Percentiles rank a stretch among this genome's conserved stretches.
Conservation (phyloP, 1,140 invertebrate genomes). For the Macrotrachela quadricornifera region DNA sequence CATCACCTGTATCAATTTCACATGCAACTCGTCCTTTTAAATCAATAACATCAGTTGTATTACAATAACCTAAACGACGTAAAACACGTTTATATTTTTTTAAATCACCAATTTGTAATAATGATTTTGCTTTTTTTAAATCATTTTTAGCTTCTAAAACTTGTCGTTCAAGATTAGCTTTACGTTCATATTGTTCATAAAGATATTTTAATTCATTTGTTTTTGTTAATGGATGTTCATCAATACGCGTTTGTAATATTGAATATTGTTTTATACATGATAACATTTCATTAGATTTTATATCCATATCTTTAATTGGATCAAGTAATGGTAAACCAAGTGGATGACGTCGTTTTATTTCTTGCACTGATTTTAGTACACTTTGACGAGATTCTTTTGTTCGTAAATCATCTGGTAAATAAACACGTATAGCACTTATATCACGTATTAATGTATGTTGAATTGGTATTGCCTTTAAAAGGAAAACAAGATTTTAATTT, state of each 20-base stretch:
- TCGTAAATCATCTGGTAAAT: constrained; percentile 67
- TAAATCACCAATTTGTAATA: constrained; percentile 87
- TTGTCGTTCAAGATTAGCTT: constrained; percentile 31
- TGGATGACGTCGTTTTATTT: constrained; percentile 63
- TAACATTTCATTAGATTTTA: constrained; percentile 44
- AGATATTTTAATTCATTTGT: constrained; percentile 18
- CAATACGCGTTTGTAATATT: too few relatives aligned
- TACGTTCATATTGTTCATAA: constrained; percentile 51
- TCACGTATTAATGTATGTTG: constrained; percentile 47
- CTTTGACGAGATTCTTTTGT: constrained; percentile 56
- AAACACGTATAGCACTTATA: constrained; percentile 67
- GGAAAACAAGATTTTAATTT: too few relatives aligned
- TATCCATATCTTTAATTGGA: constrained; percentile 85
- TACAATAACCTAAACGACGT: constrained; percentile 69
- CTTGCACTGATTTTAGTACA: constrained; percentile 60
- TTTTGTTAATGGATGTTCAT: too few relatives aligned
- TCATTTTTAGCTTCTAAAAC: constrained; percentile 40
- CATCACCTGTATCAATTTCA: constrained; percentile 73
- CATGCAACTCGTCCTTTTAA: constrained; percentile 94
- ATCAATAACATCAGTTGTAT: constrained; percentile 77
- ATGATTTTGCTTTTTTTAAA: constrained; percentile 63
- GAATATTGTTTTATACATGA: too few relatives aligned
- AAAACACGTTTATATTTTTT: constrained; percentile 83
- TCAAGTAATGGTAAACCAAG: constrained; percentile 65
- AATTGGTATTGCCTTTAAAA: constrained; percentile 41